phyloP scores from a whole-genome alignment of 2,797 vertebrate genomes.

The Labroides dimidiatus region DNA sequence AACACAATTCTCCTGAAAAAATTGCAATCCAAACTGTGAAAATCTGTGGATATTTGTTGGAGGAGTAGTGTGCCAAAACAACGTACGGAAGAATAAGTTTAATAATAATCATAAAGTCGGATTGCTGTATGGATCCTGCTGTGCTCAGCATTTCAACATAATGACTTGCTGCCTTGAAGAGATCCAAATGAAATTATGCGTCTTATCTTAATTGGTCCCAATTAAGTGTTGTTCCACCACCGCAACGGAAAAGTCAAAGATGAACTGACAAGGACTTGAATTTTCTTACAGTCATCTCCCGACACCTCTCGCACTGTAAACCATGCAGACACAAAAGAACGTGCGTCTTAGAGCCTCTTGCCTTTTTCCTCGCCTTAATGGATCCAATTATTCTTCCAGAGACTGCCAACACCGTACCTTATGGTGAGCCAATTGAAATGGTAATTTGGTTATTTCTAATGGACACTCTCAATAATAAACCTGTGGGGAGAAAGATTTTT shows the following conservation, averaged over 20 bases:
- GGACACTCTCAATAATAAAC: slow-evolving; percentile 80
- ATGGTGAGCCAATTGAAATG: slow-evolving; percentile 79
- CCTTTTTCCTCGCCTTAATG: slow-evolving; percentile 73
- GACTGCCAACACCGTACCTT: slow-evolving; percentile 65
- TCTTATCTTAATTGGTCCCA: slow-evolving; percentile 61
- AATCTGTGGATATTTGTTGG: too few relatives aligned
- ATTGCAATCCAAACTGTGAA: too few relatives aligned
- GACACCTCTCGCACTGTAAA: background rate
- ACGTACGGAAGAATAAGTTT: too few relatives aligned
- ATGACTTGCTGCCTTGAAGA: slow-evolving; percentile 23
- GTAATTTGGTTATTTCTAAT: slow-evolving; percentile 84
- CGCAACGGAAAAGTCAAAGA: slow-evolving; percentile 24
- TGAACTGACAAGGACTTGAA: slow-evolving; percentile 40
- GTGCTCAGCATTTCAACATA: too few relatives aligned
- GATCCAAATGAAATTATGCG: slow-evolving; percentile 56
- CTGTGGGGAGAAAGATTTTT: slow-evolving; percentile 69
- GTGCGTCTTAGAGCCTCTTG: slow-evolving; percentile 41
- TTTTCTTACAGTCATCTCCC: slow-evolving; percentile 24
- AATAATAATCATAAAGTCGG: too few relatives aligned
- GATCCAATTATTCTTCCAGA: slow-evolving; percentile 82
- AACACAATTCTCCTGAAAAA: too few relatives aligned
- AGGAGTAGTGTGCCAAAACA: too few relatives aligned
- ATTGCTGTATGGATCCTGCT: too few relatives aligned
- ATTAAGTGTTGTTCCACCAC: slow-evolving; percentile 40
- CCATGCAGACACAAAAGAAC: slow-evolving; percentile 51